These are phyloP conservation scores for Diaphora mendica DNA, from an alignment of 2,888 invertebrate genomes.

Conservation along the genomic window DNA sequence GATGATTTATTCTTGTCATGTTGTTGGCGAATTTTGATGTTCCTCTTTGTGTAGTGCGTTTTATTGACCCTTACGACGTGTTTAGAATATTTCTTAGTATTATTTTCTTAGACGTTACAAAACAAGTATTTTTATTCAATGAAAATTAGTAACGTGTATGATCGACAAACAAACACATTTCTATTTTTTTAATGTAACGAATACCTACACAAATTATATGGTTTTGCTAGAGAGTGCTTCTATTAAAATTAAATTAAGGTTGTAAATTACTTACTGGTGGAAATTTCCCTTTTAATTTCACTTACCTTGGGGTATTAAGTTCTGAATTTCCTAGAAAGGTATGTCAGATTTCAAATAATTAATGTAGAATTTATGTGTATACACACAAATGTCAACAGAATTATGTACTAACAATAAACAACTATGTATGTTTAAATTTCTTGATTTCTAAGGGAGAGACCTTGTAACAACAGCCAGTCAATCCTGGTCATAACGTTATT, in stretches of 20 bases:
- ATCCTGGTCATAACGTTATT: not conserved
- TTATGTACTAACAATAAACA: not conserved
- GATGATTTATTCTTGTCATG: not conserved
- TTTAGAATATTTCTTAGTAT: not conserved
- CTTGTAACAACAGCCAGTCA: not conserved
- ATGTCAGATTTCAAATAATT: not conserved
- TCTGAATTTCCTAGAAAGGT: not conserved
- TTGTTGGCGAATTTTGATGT: not conserved
- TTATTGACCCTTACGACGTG: not conserved
- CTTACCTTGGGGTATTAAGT: not conserved
- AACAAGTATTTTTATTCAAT: no score
- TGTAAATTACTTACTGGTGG: not conserved
- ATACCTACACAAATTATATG: not conserved
- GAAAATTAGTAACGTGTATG: not conserved
- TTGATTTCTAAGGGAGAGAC: no score
- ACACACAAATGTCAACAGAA: no score
- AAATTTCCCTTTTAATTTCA: not conserved
- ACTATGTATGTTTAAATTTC: no score
- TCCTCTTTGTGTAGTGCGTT: not conserved
- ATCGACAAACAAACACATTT: not conserved
- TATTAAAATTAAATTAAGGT: constrained; percentile 24
- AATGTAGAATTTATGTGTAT: no score
- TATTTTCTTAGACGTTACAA: not conserved
- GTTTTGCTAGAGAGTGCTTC: not conserved
- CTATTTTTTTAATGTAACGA: not conserved